A percentile compares a stretch with the other conserved stretches of the same genome.
Evolutionary conservation across 1,140 invertebrate genomes (phyloP).

Genomic region (Camponotus vicinus): DNA sequence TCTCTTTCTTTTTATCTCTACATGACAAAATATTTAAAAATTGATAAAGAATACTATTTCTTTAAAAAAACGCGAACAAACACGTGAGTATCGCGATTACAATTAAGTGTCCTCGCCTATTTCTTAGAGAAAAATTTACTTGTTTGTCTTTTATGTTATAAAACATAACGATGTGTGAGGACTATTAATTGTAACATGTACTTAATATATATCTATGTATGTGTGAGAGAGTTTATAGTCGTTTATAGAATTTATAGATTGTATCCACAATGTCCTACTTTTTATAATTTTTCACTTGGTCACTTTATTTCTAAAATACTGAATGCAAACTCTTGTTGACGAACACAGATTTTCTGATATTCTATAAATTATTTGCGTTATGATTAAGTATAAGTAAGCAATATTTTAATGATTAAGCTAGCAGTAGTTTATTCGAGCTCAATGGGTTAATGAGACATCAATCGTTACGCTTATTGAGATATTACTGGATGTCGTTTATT

Average conservation of each 20-base stretch:
- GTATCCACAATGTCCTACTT: neutral
- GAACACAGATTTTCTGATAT: neutral
- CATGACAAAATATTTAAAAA: neutral
- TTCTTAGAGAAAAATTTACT: neutral
- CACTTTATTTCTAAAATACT: neutral
- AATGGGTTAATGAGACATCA: conserved; percentile 31
- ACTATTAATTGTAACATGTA: conserved; percentile 35
- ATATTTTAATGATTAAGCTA: neutral
- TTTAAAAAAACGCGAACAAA: neutral
- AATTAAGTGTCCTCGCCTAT: neutral
- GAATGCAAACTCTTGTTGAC: neutral
- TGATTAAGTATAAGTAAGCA: neutral
- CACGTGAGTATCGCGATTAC: too few relatives aligned
- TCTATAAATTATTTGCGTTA: neutral
- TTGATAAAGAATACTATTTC: neutral
- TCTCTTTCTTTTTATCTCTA: neutral
- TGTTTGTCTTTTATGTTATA: conserved; percentile 5
- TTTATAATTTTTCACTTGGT: neutral
- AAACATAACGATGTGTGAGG: neutral
- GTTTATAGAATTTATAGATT: neutral
- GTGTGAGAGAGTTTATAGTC: neutral
- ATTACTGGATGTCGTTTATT: conserved; percentile 43
- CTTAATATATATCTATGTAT: conserved; percentile 21
- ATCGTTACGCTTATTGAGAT: conserved; percentile 54
- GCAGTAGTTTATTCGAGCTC: conserved; percentile 9